Evolutionary conservation across 2,888 invertebrate genomes (phyloP), one percentile per base, ranked within the genome.

Genomic region (Gibbula magus): DNA sequence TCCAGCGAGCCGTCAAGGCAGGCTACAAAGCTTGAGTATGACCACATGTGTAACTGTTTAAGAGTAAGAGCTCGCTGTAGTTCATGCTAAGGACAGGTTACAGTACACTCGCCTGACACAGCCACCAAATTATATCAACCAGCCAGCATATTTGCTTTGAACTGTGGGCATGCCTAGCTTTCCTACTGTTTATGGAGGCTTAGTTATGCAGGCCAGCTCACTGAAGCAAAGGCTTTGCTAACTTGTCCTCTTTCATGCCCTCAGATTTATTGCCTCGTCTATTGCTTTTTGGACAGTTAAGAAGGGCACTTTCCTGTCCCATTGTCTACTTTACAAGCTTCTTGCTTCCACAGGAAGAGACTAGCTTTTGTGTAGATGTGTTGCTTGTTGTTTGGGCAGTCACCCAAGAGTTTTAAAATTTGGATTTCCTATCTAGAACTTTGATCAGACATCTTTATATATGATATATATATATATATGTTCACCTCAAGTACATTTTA

Each of bases 41-140:
- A 32, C 25, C 32, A 29, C 32, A 66, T 29, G n/a, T 29, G 29
- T 29, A 16, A n/a, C 25, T 29, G 16, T 66, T 61, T 25, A 10
- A 10, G 29, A 13, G 25, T 66, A 16, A 5, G 25, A 29, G 25
- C 66, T 66, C 18, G 16, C 66, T 66, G n/a, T 66, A 32, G 66
- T 25, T 13, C 45, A 45, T 45, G 45, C 45, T 8, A 75, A 45
- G 51, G 70, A 78, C 35, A 56, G 77, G 61, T 56, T 35, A 39
- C 35, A 35, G 32, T 29, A 32, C 35, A 39, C 13, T 39, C 20
- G 56, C 56, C 77, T 75, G 51, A 75, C 56, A 74, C 67, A 66
- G 74, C 79, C 73, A 81, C 79, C 70, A 74, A 81, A 79, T 79
- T 77, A 81, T 81, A 74, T 52, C 25, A 32, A 66, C 66, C n/a